phyloP scores from a whole-genome alignment of 2,797 vertebrate genomes.

The Sebastiscus tertius region DNA sequence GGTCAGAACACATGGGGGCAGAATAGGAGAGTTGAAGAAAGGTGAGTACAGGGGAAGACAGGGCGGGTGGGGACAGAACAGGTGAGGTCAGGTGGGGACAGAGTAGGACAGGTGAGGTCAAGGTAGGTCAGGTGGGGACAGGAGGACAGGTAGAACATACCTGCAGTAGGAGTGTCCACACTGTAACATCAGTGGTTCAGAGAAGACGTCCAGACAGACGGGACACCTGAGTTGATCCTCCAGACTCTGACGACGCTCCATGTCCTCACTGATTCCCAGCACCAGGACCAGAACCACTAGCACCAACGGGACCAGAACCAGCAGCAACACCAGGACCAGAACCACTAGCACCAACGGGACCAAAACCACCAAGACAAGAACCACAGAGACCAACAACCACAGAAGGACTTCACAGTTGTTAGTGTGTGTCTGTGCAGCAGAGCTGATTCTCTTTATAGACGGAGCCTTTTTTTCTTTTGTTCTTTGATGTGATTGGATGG shows the following conservation, averaged over 20 bases:
- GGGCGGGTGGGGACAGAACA: neutral
- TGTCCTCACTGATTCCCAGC: neutral
- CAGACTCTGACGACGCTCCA: conserved; percentile 65
- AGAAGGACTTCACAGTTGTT: neutral
- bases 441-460: neutral
- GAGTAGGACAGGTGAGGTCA: neutral
- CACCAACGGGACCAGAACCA: neutral
- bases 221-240: conserved; percentile 84
- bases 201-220: conserved; percentile 84
- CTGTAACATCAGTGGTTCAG: conserved; percentile 83
- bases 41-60: neutral
- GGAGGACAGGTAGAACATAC: conserved; percentile 2
- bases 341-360: neutral
- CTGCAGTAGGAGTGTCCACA: conserved; percentile 84
- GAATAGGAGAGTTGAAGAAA: neutral
- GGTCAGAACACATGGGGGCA: too few relatives aligned
- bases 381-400: neutral
- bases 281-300: neutral
- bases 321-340: neutral
- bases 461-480: neutral
- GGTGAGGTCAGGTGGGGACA: neutral
- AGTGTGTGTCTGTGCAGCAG: neutral
- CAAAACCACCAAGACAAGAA: neutral
- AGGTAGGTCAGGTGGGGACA: neutral
- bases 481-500: neutral